Evolutionary conservation across 2,797 vertebrate species (phyloP).

Genomic region (Glossophaga mutica): DNA sequence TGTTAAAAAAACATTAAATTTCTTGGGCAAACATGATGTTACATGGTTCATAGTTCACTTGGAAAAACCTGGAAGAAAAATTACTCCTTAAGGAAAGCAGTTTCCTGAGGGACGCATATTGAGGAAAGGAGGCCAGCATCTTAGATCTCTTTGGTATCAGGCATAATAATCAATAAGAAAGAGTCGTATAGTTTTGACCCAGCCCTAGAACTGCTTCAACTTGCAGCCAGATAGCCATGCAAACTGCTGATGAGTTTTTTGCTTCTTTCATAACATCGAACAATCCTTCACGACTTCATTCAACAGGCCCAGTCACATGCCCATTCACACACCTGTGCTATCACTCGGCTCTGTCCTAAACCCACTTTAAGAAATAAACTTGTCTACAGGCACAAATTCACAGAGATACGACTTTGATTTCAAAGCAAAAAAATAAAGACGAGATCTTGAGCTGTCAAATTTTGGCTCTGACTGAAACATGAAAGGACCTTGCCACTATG

Average conservation of each 20-base stretch:
- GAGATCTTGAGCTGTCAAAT: constrained; percentile 46
- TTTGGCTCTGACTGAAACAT: constrained; percentile 2
- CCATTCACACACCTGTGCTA: constrained; percentile 63
- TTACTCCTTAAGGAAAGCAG: constrained; percentile 36
- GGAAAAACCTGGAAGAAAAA: constrained; percentile 3
- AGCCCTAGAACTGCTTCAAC: constrained; percentile 23
- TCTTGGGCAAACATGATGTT: constrained; percentile 17
- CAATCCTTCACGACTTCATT: constrained; percentile 71
- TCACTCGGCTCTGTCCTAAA: constrained; percentile 66
- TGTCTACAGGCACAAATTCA: constrained; percentile 26
- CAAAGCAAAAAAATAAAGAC: constrained; percentile 13
- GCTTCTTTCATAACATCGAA: constrained; percentile 72
- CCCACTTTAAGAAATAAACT: constrained; percentile 73
- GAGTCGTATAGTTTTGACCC: constrained; percentile 32
- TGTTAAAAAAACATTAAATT: constrained; percentile 51
- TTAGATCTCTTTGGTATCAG: constrained; percentile 31
- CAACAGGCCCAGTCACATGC: constrained; percentile 63
- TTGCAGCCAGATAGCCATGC: constrained; percentile 56
- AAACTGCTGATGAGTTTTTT: constrained; percentile 72
- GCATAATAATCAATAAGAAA: constrained; percentile 18
- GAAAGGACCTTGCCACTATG: background rate
- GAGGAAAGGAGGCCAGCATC: constrained; percentile 41
- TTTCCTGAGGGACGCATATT: background rate
- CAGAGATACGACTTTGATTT: constrained; percentile 49
- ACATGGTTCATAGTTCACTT: background rate